These are phyloP conservation scores for Coenonympha glycerion DNA, from an alignment of 2,888 invertebrate species.

Conservation along the genomic window DNA sequence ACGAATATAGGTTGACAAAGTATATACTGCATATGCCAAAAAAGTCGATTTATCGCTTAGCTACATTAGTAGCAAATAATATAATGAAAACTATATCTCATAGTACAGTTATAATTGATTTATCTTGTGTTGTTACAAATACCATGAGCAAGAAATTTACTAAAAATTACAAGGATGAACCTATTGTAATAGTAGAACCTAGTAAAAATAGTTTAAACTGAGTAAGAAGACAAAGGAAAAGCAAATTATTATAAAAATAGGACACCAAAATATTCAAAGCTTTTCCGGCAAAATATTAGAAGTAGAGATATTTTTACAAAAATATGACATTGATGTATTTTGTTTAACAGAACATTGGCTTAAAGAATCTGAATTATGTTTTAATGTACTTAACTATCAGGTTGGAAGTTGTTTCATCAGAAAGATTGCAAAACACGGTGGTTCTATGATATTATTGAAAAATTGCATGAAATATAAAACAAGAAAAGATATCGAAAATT, in stretches of 20 bases:
- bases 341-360: not conserved
- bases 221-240: not conserved
- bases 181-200: not conserved
- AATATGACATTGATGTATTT: not conserved
- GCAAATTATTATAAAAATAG: not conserved
- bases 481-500: too few relatives aligned
- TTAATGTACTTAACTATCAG: not conserved
- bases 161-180: not conserved
- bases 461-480: too few relatives aligned
- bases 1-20: not conserved
- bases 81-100: not conserved
- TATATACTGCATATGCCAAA: not conserved
- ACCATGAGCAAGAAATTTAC: not conserved
- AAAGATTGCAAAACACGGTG: too few relatives aligned
- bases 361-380: not conserved
- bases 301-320: not conserved
- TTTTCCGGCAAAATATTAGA: not conserved
- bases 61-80: not conserved
- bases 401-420: not conserved
- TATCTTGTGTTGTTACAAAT: not conserved
- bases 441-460: too few relatives aligned
- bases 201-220: not conserved
- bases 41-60: not conserved
- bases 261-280: not conserved
- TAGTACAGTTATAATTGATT: not conserved